Conservation (phyloP, 2,797 vertebrate species). For the Chanos chanos region DNA sequence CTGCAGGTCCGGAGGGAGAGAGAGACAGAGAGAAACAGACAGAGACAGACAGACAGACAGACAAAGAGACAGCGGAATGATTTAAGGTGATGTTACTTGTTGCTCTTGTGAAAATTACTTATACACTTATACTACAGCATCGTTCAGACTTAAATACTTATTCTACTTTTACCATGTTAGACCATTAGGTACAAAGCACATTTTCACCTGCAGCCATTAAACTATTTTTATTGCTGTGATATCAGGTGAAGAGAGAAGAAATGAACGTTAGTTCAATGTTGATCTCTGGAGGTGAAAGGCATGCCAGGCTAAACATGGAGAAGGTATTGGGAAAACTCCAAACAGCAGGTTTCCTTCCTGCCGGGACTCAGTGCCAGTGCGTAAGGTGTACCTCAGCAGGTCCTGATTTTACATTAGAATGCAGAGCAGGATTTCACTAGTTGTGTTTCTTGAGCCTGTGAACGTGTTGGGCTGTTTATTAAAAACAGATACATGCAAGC, state of each 20-base stretch:
- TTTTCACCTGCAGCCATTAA: slow-evolving; percentile 21
- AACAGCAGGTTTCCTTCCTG: slow-evolving; percentile 49
- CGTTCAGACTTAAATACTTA: slow-evolving; percentile 42
- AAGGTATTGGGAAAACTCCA: slow-evolving; percentile 18
- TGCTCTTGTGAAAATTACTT: slow-evolving; percentile 49
- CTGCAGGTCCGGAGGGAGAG: slow-evolving; percentile 12
- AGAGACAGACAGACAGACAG: slow-evolving; percentile 6
- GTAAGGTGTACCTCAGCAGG: slow-evolving; percentile 64
- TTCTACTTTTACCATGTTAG: slow-evolving; percentile 45
- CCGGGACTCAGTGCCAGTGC: slow-evolving; percentile 64
- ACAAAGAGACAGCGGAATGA: too few relatives aligned
- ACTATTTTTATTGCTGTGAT: slow-evolving; percentile 15
- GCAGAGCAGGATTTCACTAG: slow-evolving; percentile 73
- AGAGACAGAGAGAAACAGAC: slow-evolving; percentile 9
- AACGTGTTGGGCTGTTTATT: slow-evolving; percentile 41
- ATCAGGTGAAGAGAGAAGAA: background rate
- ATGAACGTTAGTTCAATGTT: background rate
- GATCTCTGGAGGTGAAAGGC: slow-evolving; percentile 12
- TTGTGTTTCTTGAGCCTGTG: slow-evolving; percentile 69
- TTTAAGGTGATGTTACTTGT: slow-evolving; percentile 39
- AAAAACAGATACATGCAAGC: slow-evolving; percentile 25
- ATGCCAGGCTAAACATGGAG: slow-evolving; percentile 6
- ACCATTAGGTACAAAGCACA: slow-evolving; percentile 20
- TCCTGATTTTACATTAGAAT: slow-evolving; percentile 74
- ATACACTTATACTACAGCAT: slow-evolving; percentile 30